Percentiles rank a stretch among this genome's conserved stretches.
Conservation (phyloP, 1,140 invertebrate species). For the Drosophila bocki region DNA sequence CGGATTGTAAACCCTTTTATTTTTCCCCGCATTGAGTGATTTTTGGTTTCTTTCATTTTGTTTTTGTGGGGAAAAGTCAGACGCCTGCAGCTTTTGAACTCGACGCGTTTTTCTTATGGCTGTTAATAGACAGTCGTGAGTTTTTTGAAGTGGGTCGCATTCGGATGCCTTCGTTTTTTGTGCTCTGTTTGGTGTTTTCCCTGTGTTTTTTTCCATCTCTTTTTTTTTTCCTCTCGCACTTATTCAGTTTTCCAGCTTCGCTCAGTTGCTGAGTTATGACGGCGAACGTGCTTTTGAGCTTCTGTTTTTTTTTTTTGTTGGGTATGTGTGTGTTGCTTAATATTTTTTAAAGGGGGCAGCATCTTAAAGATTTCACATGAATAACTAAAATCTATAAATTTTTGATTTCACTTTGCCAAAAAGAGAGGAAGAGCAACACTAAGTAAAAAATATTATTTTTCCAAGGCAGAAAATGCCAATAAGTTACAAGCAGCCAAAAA, state of each 20-base stretch:
- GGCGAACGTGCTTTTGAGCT: slow-evolving; percentile 68
- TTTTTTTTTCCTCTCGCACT: slow-evolving; percentile 2
- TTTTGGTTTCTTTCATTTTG: slow-evolving; percentile 39
- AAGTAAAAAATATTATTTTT: slow-evolving; percentile 67
- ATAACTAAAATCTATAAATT: slow-evolving; percentile 84
- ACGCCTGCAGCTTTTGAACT: slow-evolving; percentile 60
- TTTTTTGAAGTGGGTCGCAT: slow-evolving; percentile 74
- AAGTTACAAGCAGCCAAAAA: slow-evolving; percentile 49
- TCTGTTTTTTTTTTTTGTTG: slow-evolving; percentile 28
- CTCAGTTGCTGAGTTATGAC: slow-evolving; percentile 69
- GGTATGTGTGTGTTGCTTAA: slow-evolving; percentile 16
- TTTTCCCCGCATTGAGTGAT: slow-evolving; percentile 40
- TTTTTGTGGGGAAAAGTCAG: slow-evolving; percentile 28
- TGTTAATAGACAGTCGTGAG: slow-evolving; percentile 74
- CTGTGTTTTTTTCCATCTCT: background rate
- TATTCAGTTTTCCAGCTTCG: slow-evolving; percentile 42
- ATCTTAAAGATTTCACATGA: slow-evolving; percentile 82
- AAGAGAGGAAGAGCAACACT: slow-evolving; percentile 15
- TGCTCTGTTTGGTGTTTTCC: slow-evolving; percentile 27
- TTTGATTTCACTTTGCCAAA: slow-evolving; percentile 77
- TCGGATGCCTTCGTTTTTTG: slow-evolving; percentile 36
- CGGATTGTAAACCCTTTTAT: slow-evolving; percentile 15
- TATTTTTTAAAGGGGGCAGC: slow-evolving; percentile 62
- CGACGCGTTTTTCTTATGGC: slow-evolving; percentile 57
- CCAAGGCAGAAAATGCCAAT: slow-evolving; percentile 69